Conservation (phyloP, 2,888 invertebrate species). For the Drosophila antonietae region DNA sequence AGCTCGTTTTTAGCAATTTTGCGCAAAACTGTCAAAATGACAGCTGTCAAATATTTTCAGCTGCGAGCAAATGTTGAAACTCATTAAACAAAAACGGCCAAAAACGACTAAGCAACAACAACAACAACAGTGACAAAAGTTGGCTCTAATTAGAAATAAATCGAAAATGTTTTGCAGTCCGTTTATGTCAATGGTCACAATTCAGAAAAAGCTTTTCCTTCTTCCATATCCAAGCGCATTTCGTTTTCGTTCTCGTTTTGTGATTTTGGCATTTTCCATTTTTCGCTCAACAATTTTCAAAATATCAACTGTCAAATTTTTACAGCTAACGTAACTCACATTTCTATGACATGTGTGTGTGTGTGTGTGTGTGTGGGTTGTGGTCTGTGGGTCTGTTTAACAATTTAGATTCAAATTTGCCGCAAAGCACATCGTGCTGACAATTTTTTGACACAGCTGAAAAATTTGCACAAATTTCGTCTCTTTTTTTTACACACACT, state of each 20-base stretch:
- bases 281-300: conserved; percentile 70
- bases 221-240: conserved; percentile 34
- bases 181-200: conserved; percentile 66
- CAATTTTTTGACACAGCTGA: conserved; percentile 80
- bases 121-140: conserved; percentile 57
- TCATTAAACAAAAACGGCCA: conserved; percentile 71
- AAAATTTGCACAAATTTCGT: conserved; percentile 72
- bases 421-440: conserved; percentile 64
- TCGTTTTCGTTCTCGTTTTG: conserved; percentile 22
- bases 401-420: conserved; percentile 66
- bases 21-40: conserved; percentile 69
- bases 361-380: conserved; percentile 6
- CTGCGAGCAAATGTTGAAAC: conserved; percentile 77
- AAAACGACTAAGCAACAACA: conserved; percentile 39
- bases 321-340: conserved; percentile 77
- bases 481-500: conserved; percentile 26
- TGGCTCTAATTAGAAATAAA: conserved; percentile 82
- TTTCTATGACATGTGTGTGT: conserved; percentile 56
- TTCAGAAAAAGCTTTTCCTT: conserved; percentile 53
- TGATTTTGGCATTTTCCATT: conserved; percentile 31
- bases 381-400: conserved; percentile 41
- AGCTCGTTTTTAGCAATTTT: conserved; percentile 50
- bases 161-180: conserved; percentile 73
- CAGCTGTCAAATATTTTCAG: conserved; percentile 78
- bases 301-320: conserved; percentile 83